Conservation (phyloP, 2,888 invertebrate genomes). For the Adineta ricciae region DNA sequence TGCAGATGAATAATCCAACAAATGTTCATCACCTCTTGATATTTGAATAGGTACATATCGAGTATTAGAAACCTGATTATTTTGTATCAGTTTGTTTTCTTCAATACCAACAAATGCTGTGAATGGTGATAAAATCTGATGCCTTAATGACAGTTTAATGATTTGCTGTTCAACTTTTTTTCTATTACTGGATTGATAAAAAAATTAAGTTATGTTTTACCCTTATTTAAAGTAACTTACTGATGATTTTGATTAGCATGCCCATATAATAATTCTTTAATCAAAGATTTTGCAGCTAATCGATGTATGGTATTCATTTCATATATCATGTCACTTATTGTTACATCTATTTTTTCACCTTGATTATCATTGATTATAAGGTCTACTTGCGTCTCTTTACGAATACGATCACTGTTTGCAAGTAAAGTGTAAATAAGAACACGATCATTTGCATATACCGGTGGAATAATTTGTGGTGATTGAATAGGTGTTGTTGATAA, state of each 20-base stretch:
- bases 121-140: neutral
- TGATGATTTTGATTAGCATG: neutral
- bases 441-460: neutral
- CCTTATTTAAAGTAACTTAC: neutral
- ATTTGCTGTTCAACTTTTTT: neutral
- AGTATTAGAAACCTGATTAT: neutral
- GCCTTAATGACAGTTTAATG: neutral
- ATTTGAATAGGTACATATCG: neutral
- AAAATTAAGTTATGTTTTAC: neutral
- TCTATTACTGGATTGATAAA: neutral
- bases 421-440: neutral
- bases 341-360: neutral
- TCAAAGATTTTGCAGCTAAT: neutral
- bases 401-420: neutral
- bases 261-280: neutral
- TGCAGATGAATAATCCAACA: neutral
- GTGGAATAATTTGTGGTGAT: neutral
- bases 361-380: neutral
- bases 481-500: neutral
- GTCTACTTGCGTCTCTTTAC: neutral
- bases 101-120: neutral
- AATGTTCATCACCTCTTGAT: neutral
- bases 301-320: neutral
- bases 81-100: neutral
- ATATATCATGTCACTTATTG: neutral